Base-by-base conservation (phyloP, 2,888 invertebrate genomes). In the Phania funesta region DNA sequence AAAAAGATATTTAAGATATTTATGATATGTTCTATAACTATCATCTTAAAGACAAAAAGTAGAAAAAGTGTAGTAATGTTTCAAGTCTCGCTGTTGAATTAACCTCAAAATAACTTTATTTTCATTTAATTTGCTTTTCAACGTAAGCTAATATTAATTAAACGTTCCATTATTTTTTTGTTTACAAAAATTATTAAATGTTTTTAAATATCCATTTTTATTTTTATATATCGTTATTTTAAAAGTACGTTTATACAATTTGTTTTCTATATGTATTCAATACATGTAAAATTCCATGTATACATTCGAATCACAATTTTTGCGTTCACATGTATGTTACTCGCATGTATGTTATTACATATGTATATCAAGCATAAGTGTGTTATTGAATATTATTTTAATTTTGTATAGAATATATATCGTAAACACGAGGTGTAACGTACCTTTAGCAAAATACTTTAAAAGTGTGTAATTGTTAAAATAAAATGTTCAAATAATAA, bases 21-120 rank as follows among this genome's bases (percentile, higher is more conserved):
- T 18, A 16, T 35, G 11, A 38, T 24, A 22, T 11, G 13, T 8
- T 38, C 4, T 52, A 44, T 13, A 62, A 62, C 11, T 38, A 20
- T 35, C 29, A 18, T 6, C 4, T 22, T 32, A 4, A 20, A 64
- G n/a, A 20, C 26, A 62, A 62, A 20, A 35, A 35, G 9, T n/a
- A 38, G 41, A 67, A 18, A 50, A 24, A 13, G 4, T 50, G 18
- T 18, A 73, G 29, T 46, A 29, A 32, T 68, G 22, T 79, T 56
- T 68, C 48, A 41, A 80, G 26, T 81, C 32, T 73, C 62, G 41
- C 62, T 74, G 46, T 82, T 74, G 74, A 65, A 46, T 74, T 82
- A 70, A 82, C 78, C 78, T 78, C 74, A 75, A 62, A 18, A 48
- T 48, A 62, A 29, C 24, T 38, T 52, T 76, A 24, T 68, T 64